Evolutionary conservation across 2,113 vertebrate genomes (phyloP).

Genomic region (Patagioenas fasciata): DNA sequence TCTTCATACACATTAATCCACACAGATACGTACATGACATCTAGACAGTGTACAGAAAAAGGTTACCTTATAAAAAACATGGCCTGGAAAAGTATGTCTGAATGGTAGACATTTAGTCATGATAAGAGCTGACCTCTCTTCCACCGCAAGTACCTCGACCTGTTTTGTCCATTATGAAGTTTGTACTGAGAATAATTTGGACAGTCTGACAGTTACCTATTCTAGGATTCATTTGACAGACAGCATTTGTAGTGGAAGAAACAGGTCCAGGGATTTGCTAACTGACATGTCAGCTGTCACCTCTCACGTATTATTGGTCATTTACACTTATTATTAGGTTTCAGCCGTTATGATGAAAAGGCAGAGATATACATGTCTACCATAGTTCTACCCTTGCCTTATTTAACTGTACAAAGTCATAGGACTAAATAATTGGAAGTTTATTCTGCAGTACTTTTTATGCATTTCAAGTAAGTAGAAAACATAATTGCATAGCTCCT

Average conservation of each 20-base stretch:
- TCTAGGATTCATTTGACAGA: background rate
- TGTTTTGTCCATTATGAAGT: background rate
- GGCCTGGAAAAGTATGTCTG: background rate
- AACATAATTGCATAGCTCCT: background rate
- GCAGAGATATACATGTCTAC: background rate
- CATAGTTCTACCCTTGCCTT: background rate
- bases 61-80: background rate
- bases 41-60: background rate
- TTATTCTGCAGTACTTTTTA: background rate
- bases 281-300: background rate
- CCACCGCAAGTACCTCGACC: background rate
- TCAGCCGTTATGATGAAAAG: background rate
- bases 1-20: background rate
- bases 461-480: background rate
- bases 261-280: background rate
- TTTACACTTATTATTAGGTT: background rate
- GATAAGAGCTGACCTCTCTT: background rate
- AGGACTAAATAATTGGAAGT: background rate
- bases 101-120: background rate
- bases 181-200: background rate
- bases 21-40: accelerated
- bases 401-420: background rate
- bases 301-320: background rate
- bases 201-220: background rate
- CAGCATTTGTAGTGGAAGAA: background rate